Base-by-base conservation (phyloP, 2,113 vertebrate genomes). In the Octodon degus region DNA sequence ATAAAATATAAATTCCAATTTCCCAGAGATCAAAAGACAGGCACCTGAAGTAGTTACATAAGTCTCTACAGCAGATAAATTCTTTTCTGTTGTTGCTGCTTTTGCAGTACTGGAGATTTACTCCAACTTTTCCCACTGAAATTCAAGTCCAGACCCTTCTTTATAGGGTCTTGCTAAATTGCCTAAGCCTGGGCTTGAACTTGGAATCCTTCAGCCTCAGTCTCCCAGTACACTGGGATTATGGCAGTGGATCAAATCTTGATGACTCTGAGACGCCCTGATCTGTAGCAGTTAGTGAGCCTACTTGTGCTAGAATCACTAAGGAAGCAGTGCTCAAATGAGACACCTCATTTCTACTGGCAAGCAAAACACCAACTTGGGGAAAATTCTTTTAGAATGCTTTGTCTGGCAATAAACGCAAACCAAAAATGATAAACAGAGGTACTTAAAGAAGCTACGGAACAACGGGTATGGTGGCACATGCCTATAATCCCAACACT, bases 371-470 rank as follows among this genome's bases (percentile, higher is more conserved):
- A 81, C 3, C 1, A 84, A 53, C 22, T 37, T 40, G n/a, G 40
- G 16, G 14, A 37, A 34, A 68, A 70, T 86, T 63, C 32, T 58
- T 74, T 83, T 91, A 70, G 22, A 85, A 76, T 90, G 20, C 16
- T 88, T 68, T 84, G 17, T 81, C 47, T 76, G 40, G 55, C 11
- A 94, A 87, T 70, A 93, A 88, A 85, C 47, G 80, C 17, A 96
- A 95, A 89, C 17, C 14, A 84, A 90, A 90, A 92, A 76, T 53
- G 32, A 50, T 34, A 17, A 89, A 83, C 55, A 91, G 1, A 58
- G 11, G 16, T 83, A 93, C 68, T 62, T 77, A 93, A 96, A 50
- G 77, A 90, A 93, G 63, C 37, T 87, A 80, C 82, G 84, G 14
- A 70, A 70, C 37, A 24, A 40, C 2, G 1, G 37, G 72, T 7